A percentile compares a stretch with the other conserved stretches of the same genome.
These are phyloP conservation scores for Drosophila rubida DNA, from an alignment of 2,888 invertebrate species.

Conservation along the genomic window DNA sequence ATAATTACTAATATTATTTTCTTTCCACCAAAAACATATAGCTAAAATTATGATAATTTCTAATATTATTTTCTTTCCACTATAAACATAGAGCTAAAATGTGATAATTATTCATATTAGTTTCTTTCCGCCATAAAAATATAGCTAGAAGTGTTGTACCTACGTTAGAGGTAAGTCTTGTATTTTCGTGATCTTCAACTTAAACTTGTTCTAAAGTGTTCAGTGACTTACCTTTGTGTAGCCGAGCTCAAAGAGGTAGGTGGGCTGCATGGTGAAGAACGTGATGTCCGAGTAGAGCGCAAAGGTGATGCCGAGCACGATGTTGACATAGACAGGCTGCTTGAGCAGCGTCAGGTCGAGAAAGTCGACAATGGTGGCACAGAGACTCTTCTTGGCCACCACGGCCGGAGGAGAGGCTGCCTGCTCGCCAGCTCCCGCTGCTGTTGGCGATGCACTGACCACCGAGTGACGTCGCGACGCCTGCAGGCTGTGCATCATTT, in stretches of 20 bases:
- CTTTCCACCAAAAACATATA: too few species aligned
- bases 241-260: slow-evolving; percentile 84
- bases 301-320: slow-evolving; percentile 89
- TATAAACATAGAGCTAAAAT: too few species aligned
- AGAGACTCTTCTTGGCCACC: slow-evolving; percentile 23
- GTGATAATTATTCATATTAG: too few species aligned
- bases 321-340: slow-evolving; percentile 88
- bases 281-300: slow-evolving; percentile 89
- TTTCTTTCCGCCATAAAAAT: too few species aligned
- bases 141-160: too few species aligned
- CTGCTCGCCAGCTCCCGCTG: neutral
- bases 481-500: slow-evolving; percentile 72
- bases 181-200: too few species aligned
- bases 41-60: too few species aligned
- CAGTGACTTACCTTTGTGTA: slow-evolving; percentile 81
- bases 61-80: too few species aligned
- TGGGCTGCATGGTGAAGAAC: slow-evolving; percentile 89
- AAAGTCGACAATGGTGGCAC: slow-evolving; percentile 87
- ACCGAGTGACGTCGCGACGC: slow-evolving; percentile 65
- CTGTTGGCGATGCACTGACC: slow-evolving; percentile 6
- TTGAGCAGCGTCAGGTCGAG: slow-evolving; percentile 88
- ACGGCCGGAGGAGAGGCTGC: neutral
- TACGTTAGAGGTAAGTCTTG: too few species aligned
- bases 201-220: too few species aligned
- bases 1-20: too few species aligned